phyloP scores from a whole-genome alignment of 1,140 invertebrate genomes.

The Temnothorax longispinosus region DNA sequence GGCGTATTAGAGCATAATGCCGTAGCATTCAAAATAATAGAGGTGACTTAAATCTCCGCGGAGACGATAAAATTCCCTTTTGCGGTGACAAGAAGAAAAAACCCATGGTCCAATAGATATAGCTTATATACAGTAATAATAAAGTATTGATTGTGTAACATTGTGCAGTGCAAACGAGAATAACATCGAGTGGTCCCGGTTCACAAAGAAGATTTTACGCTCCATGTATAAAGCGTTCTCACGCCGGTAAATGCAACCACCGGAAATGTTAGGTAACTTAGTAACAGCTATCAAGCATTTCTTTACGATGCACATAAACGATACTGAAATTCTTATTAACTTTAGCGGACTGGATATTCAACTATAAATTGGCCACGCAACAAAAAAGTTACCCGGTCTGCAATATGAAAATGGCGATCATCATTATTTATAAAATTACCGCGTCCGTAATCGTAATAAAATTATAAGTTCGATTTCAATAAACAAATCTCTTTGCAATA shows the following conservation, averaged over 20 bases:
- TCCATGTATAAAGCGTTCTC: background rate
- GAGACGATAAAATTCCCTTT: background rate
- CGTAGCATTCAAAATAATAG: background rate
- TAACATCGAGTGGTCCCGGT: background rate
- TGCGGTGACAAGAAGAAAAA: background rate
- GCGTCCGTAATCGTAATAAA: background rate
- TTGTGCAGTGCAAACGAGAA: background rate
- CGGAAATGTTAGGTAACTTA: slow-evolving; percentile 25
- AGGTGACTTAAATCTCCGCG: background rate
- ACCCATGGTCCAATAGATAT: background rate
- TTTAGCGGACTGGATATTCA: background rate
- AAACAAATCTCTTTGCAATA: background rate
- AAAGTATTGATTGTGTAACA: slow-evolving; percentile 31
- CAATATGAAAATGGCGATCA: background rate
- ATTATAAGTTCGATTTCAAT: background rate
- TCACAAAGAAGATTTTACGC: slow-evolving; percentile 36
- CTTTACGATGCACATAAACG: slow-evolving; percentile 5
- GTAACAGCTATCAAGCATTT: slow-evolving; percentile 7
- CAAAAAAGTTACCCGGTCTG: background rate
- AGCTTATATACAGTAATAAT: slow-evolving; percentile 32
- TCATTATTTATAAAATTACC: background rate
- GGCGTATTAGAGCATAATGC: background rate
- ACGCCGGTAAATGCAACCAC: background rate
- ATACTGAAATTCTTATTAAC: background rate
- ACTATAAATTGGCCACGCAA: background rate